phyloP scores from a whole-genome alignment of 2,888 invertebrate species.

The Mesoligia furuncula region DNA sequence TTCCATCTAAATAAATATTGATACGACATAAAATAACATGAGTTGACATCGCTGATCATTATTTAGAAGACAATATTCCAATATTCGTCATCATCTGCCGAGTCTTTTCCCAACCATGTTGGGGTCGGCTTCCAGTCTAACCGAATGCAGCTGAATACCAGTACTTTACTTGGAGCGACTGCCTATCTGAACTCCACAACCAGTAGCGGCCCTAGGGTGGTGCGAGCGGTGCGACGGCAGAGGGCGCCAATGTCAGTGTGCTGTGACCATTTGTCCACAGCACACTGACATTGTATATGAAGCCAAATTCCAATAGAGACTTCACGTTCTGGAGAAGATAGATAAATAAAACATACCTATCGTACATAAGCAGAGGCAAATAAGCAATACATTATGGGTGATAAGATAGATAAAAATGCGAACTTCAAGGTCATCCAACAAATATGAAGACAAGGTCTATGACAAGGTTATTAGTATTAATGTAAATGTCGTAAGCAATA shows the following conservation, averaged over 20 bases:
- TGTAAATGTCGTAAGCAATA: constrained; percentile 24
- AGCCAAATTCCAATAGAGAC: background rate
- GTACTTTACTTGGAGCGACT: no score
- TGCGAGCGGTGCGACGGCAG: no score
- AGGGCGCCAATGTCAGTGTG: no score
- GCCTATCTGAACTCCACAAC: no score
- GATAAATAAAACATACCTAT: background rate
- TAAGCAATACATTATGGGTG: background rate
- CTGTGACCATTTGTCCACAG: no score
- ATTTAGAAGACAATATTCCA: background rate
- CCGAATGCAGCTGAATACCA: no score
- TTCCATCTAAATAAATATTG: constrained; percentile 15
- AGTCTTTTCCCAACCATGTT: no score
- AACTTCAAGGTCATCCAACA: constrained; percentile 39
- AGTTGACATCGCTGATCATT: background rate
- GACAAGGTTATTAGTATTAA: constrained; percentile 4
- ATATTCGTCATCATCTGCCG: no score
- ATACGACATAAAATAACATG: background rate
- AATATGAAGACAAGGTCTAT: constrained; percentile 20
- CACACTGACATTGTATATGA: no score
- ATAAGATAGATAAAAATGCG: constrained; percentile 51
- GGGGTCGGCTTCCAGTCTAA: no score
- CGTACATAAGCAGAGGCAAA: background rate
- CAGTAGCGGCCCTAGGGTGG: no score
- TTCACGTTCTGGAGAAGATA: background rate